Conservation (phyloP, 2,797 vertebrate species). For the Hybognathus amarus region DNA sequence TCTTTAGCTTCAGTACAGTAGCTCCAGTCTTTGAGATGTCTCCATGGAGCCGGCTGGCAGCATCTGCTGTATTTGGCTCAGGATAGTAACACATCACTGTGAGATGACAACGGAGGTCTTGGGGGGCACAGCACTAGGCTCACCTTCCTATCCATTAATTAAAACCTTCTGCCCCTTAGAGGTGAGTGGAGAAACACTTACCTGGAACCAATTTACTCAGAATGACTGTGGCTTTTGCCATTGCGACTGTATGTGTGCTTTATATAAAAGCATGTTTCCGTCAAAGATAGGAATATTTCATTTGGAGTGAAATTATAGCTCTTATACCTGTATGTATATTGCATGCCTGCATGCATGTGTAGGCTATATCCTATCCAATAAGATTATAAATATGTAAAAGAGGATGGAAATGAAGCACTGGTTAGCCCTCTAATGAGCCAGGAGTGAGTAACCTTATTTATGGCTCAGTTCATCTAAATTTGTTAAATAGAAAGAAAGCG, state of each 20-base stretch:
- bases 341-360: neutral
- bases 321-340: neutral
- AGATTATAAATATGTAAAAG: neutral
- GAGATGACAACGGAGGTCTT: slow-evolving; percentile 36
- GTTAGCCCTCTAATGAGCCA: slow-evolving; percentile 29
- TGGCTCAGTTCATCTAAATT: slow-evolving; percentile 26
- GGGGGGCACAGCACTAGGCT: slow-evolving; percentile 19
- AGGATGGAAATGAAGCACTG: slow-evolving; percentile 1
- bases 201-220: slow-evolving; percentile 34
- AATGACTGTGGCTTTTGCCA: slow-evolving; percentile 7
- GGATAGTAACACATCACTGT: slow-evolving; percentile 34
- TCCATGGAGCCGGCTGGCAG: slow-evolving; percentile 28
- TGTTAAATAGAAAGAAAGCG: neutral
- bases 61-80: slow-evolving; percentile 49
- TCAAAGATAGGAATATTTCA: neutral
- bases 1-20: slow-evolving; percentile 22
- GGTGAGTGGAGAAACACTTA: slow-evolving; percentile 37
- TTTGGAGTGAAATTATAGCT: slow-evolving; percentile 11
- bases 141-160: slow-evolving; percentile 46
- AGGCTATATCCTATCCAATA: neutral
- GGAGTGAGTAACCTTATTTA: slow-evolving; percentile 14
- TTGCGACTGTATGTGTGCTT: neutral
- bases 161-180: slow-evolving; percentile 39
- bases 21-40: slow-evolving; percentile 11
- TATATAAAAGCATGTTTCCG: neutral